These are phyloP conservation scores for Macrophya annulata DNA, from an alignment of 2,888 invertebrate species.

Conservation along the genomic window DNA sequence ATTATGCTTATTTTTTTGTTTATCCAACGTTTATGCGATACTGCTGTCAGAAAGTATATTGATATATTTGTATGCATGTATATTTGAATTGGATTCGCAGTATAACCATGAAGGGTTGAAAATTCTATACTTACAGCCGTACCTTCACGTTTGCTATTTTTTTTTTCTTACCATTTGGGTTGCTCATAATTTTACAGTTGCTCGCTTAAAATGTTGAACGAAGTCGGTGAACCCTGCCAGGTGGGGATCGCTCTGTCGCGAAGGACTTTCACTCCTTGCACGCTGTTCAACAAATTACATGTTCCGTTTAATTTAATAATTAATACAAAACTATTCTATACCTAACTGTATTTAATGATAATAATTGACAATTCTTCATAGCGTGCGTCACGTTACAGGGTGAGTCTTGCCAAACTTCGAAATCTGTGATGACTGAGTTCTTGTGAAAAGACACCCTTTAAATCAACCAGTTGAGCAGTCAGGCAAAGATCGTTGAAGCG, in stretches of 20 bases:
- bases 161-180: slow-evolving; percentile 71
- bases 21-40: background rate
- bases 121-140: background rate
- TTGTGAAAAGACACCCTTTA: background rate
- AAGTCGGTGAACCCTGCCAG: slow-evolving; percentile 34
- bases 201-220: slow-evolving; percentile 48
- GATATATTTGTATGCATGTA: background rate
- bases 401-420: background rate
- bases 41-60: background rate
- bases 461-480: background rate
- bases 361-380: background rate
- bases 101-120: background rate
- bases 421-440: background rate
- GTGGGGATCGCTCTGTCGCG: slow-evolving; percentile 15
- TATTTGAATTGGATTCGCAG: background rate
- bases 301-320: background rate
- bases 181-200: slow-evolving; percentile 71
- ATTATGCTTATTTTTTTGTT: background rate
- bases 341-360: background rate
- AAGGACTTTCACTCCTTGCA: slow-evolving; percentile 45
- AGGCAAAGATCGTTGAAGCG: background rate
- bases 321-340: background rate
- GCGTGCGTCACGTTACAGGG: background rate
- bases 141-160: background rate
- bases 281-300: slow-evolving; percentile 45